Base-by-base conservation (phyloP, 2,113 vertebrate species). In the Rhinopomastus cyanomelas region DNA sequence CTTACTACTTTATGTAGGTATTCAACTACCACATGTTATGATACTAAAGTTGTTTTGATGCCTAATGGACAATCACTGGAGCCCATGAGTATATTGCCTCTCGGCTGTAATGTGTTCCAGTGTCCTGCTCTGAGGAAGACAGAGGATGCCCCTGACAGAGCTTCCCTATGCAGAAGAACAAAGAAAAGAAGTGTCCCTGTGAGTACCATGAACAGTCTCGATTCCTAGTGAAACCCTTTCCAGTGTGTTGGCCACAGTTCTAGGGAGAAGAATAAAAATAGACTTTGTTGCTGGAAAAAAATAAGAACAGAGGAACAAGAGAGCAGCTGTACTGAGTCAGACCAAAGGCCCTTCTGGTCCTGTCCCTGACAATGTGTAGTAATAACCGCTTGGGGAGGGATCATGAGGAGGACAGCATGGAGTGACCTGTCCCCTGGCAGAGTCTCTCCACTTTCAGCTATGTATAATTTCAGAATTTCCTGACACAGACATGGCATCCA, bases 291-390 rank as follows among this genome's bases (percentile, higher is more conserved):
- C 76, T 87, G 72, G 73, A 95, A 93, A 78, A 74, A 94, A 92
- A 87, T 81, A 82, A 93, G 91, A 95, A 90, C 46, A 84, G 67
- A 90, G 42, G 53, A 94, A 92, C 66, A 88, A 90, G 87, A 92
- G 57, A 93, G 81, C 94, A 92, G 91, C 81, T 90, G 91, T 87
- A 90, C 32, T 3, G 32, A 84, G 73, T 1, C 7, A 89, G 89
- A 95, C 78, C 81, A 87, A 93, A 88, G 89, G 89, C 89, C 87
- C 66, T 81, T 75, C 77, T 88, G 66, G 83, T 96, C 74, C 71
- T 88, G 62, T 90, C 81, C 75, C 91, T 89, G 51, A 62, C 25
- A 72, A 55, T 60, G 65, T 67, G 62, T 81, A 51, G 87, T 53
- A 93, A 73, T 72, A 87, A 88, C 51, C 66, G 62, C 81, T 68